Evolutionary conservation across 2,888 invertebrate species (phyloP).

Genomic region (Clunio marinus): DNA sequence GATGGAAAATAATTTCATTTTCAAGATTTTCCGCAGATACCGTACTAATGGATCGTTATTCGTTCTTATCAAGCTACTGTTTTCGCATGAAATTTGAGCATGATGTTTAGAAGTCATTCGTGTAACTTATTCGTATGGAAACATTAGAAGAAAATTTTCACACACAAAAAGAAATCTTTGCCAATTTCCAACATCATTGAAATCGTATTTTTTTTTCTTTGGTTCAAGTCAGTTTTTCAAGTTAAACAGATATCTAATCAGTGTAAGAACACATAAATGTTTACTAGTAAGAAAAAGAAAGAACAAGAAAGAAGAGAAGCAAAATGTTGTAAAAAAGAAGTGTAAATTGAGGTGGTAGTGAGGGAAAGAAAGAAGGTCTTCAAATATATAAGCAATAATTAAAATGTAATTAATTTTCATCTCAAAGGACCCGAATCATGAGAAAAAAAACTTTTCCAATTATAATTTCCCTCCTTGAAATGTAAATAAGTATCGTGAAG

Average conservation of each 20-base stretch:
- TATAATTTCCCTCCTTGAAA: slow-evolving; percentile 18
- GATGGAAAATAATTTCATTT: slow-evolving; percentile 5
- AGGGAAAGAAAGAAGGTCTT: not conserved
- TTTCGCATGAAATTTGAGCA: no score
- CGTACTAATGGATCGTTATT: slow-evolving; percentile 24
- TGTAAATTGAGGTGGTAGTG: not conserved
- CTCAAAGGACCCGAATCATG: slow-evolving; percentile 5
- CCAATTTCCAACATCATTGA: no score
- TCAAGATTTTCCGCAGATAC: slow-evolving; percentile 21
- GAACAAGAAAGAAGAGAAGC: not conserved
- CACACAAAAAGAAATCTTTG: not conserved
- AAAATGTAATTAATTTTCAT: slow-evolving; percentile 21
- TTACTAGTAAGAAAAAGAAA: slow-evolving; percentile 13
- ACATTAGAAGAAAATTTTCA: no score
- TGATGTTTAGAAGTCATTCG: no score
- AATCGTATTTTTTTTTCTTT: no score
- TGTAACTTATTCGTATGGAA: no score
- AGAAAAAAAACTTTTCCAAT: slow-evolving; percentile 32
- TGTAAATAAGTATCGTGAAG: slow-evolving; percentile 16
- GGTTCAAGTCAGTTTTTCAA: not conserved
- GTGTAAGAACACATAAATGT: slow-evolving; percentile 13
- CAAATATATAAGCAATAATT: slow-evolving; percentile 31
- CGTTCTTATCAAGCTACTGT: not conserved
- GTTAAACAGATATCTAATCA: slow-evolving; percentile 3
- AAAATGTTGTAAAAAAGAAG: not conserved